phyloP scores from a whole-genome alignment of 2,113 vertebrate species.

The Perca schrenkii region DNA sequence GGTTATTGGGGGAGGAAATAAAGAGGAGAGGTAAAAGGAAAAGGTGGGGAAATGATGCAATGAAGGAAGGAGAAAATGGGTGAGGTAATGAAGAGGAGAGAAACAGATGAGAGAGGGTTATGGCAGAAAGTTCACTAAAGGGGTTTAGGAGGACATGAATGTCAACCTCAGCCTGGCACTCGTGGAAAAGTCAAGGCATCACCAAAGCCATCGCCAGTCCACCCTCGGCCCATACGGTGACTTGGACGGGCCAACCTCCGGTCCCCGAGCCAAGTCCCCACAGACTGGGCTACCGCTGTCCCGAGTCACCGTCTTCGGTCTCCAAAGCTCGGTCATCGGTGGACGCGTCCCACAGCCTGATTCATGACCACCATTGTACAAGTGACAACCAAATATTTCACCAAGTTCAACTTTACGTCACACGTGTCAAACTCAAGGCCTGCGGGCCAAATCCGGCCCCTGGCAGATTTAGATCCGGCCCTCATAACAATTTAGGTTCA shows the following conservation, averaged over 20 bases:
- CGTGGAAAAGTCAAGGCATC: neutral
- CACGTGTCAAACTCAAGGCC: no score
- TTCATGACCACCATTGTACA: neutral
- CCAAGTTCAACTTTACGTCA: neutral
- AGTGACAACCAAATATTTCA: neutral
- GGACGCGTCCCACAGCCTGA: neutral
- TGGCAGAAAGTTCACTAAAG: neutral
- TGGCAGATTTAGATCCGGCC: no score
- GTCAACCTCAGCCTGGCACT: neutral
- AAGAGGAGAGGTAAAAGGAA: neutral
- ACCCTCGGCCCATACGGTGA: no score
- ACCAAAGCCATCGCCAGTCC: neutral
- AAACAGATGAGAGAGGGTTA: neutral
- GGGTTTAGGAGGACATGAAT: neutral
- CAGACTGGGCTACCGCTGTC: no score
- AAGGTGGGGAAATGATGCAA: neutral
- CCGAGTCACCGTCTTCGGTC: neutral
- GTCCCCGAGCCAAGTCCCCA: no score
- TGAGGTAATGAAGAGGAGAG: neutral
- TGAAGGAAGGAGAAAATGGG: neutral
- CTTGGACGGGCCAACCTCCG: no score
- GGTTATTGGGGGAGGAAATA: neutral
- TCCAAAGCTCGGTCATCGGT: neutral
- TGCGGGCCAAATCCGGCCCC: no score
- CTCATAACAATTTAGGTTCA: no score